Base-by-base conservation (phyloP, 2,113 vertebrate genomes). In the Lethenteron reissneri region DNA sequence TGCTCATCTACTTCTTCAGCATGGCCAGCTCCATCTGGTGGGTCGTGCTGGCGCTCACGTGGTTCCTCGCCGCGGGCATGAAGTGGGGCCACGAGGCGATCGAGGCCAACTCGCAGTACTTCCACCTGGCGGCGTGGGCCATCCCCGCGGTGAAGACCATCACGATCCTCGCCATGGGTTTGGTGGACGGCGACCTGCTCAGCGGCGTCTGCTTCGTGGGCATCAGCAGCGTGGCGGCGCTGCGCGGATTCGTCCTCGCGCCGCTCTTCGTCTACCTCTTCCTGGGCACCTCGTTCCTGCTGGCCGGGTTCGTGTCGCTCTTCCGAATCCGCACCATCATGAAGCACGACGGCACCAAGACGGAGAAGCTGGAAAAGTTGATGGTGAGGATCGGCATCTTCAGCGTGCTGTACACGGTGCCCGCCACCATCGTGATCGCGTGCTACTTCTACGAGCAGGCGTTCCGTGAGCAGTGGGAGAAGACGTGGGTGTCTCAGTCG, bases 301-400 rank as follows among this genome's bases (percentile, higher is more conserved):
- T 95, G 76, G 87, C 88, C 1, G 89, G 89, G 74, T 91, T 95
- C 0, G 85, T 88, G 58, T 92, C 91, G 0, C 83, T 94, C 58
- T 97, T 97, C 77, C 86, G 92, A 58, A 97, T 97, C 78, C 81
- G 92, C 75, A 97, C 92, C 77, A 95, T 97, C 80, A 97, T 97
- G 92, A 97, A 97, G 75, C 92, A 96, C 1, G 92, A 92, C 10
- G 92, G 92, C 74, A 96, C 88, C 78, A 97, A 97, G 81, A 97
- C 92, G 0, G 85, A 88, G 78, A 88, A 89, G 75, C 81, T 95
- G 75, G 90, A 95, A 80, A 88, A 84, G 82, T 81, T 96, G 58
- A 94, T 92, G 89, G 85, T 89, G 70, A 82, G 91, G 58, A 88
- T 94, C 0, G 90, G 88, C 1, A 85, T 88, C 73, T 91, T 94